A percentile compares a stretch with the other conserved stretches of the same genome.
Evolutionary conservation across 2,113 vertebrate genomes (phyloP).

Genomic region (Pipra filicauda): DNA sequence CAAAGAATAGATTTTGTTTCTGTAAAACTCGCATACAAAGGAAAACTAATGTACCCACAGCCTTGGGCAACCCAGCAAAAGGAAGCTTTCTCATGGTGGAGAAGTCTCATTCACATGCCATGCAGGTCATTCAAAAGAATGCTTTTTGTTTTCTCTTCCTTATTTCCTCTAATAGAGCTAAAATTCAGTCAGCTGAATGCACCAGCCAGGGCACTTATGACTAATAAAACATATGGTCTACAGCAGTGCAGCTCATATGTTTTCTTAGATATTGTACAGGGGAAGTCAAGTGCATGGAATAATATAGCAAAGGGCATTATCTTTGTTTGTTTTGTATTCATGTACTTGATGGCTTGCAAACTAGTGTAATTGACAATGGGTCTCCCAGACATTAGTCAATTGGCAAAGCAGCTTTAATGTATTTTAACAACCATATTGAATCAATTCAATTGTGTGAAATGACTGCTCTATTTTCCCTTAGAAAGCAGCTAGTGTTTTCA

Average conservation of each 20-base stretch:
- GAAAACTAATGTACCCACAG: background rate
- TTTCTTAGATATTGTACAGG: constrained; percentile 14
- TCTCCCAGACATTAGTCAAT: constrained; percentile 59
- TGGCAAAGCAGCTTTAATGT: constrained; percentile 53
- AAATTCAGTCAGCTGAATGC: constrained; percentile 13
- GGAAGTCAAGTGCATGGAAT: constrained; percentile 48
- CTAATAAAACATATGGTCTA: constrained; percentile 51
- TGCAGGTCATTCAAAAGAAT: background rate
- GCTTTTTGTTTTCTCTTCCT: background rate
- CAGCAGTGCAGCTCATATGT: background rate
- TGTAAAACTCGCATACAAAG: background rate
- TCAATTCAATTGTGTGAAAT: constrained; percentile 56
- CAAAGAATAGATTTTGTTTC: background rate
- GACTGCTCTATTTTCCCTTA: constrained; percentile 58
- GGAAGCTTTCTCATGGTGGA: background rate
- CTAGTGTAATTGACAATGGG: constrained; percentile 36
- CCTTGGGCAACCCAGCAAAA: background rate
- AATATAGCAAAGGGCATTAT: constrained; percentile 27
- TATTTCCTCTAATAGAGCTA: background rate
- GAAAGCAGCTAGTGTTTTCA: constrained; percentile 66
- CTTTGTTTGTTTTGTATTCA: constrained; percentile 54
- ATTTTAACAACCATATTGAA: constrained; percentile 62
- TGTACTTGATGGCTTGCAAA: constrained; percentile 35
- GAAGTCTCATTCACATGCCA: background rate
- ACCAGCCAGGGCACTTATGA: background rate